Conservation (phyloP, 1,140 invertebrate species). For the Augochlora pura region DNA sequence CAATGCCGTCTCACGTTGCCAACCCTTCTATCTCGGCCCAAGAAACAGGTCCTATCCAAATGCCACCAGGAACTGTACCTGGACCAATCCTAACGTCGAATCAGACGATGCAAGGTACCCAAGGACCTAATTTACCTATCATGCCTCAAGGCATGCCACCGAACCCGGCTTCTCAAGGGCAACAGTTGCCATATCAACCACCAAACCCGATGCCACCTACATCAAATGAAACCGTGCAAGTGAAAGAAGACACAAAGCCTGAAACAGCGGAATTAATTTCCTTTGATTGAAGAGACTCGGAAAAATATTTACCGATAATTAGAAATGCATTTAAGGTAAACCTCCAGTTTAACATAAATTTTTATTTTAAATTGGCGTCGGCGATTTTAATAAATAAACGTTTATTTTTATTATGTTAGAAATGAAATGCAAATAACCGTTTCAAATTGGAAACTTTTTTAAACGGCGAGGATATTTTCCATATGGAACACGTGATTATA, state of each 20-base stretch:
- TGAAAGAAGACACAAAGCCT: constrained; percentile 66
- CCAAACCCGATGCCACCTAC: constrained; percentile 35
- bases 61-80: constrained; percentile 28
- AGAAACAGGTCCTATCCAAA: constrained; percentile 41
- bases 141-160: constrained; percentile 50
- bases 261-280: constrained; percentile 77
- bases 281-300: constrained; percentile 68
- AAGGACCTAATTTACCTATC: constrained; percentile 30
- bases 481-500: neutral
- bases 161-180: constrained; percentile 44
- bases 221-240: constrained; percentile 42
- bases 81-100: constrained; percentile 38
- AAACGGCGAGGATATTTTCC: neutral
- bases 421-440: neutral
- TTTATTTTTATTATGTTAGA: constrained; percentile 5
- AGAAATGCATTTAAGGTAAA: constrained; percentile 49
- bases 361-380: constrained; percentile 15
- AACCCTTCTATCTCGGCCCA: constrained; percentile 52
- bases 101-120: constrained; percentile 44
- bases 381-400: constrained; percentile 11
- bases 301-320: constrained; percentile 22
- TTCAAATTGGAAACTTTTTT: neutral
- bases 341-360: constrained; percentile 15
- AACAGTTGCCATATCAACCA: constrained; percentile 55
- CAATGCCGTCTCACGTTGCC: constrained; percentile 45